These are phyloP conservation scores for Brachionus rotundiformis DNA, from an alignment of 1,140 invertebrate genomes.

Conservation along the genomic window DNA sequence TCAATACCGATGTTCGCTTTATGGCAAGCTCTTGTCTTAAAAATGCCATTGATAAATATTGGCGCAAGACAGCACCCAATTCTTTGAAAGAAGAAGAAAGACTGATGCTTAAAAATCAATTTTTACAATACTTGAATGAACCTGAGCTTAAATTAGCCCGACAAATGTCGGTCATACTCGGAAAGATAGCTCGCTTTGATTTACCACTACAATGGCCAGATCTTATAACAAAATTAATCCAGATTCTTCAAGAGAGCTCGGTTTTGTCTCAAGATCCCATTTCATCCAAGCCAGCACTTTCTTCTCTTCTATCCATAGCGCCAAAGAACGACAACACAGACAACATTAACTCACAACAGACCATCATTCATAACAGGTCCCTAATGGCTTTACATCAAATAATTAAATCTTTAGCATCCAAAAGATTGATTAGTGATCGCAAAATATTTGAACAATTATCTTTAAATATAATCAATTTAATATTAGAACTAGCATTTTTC, in stretches of 20 bases:
- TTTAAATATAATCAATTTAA: constrained; percentile 37
- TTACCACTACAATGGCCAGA: constrained; percentile 81
- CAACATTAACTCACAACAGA: constrained; percentile 57
- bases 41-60: constrained; percentile 90
- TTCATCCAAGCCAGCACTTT: constrained; percentile 24
- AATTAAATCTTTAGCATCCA: constrained; percentile 82
- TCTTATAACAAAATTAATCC: constrained; percentile 76
- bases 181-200: constrained; percentile 82
- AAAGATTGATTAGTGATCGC: constrained; percentile 75
- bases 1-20: constrained; percentile 83
- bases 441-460: constrained; percentile 77
- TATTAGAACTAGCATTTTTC: constrained; percentile 35
- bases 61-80: constrained; percentile 80
- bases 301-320: neutral
- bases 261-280: neutral
- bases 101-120: constrained; percentile 70
- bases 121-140: constrained; percentile 77
- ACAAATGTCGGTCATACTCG: constrained; percentile 81
- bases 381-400: constrained; percentile 83
- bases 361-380: constrained; percentile 71
- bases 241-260: constrained; percentile 65
- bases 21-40: constrained; percentile 88
- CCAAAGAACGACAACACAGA: constrained; percentile 52
- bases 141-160: constrained; percentile 77
- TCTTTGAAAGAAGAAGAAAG: constrained; percentile 80